These are phyloP conservation scores for Lacerta viridis DNA, from an alignment of 2,797 vertebrate species.

Conservation along the genomic window DNA sequence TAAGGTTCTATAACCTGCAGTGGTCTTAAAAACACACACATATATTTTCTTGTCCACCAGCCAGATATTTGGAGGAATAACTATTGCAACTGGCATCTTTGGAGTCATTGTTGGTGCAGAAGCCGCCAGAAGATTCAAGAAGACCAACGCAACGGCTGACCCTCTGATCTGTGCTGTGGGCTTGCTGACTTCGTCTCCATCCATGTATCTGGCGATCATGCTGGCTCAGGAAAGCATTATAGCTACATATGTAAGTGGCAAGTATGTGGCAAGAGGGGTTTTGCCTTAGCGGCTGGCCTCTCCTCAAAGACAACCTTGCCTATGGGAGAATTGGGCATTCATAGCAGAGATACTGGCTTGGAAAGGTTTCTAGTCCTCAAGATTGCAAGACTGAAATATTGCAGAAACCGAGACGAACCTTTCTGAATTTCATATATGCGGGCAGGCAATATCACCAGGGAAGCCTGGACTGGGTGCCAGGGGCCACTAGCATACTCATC, in stretches of 20 bases:
- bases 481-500: not conserved
- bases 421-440: not conserved
- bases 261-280: not conserved
- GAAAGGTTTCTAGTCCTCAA: not conserved
- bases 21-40: not conserved
- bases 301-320: not conserved
- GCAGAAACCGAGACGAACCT: not conserved
- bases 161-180: constrained; percentile 91
- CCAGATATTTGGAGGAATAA: constrained; percentile 89
- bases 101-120: constrained; percentile 86
- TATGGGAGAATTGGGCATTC: not conserved
- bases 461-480: too few species aligned
- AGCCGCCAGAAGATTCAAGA: constrained; percentile 82
- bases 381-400: not conserved
- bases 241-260: constrained; percentile 86
- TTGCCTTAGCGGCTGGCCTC: not conserved
- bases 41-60: constrained; percentile 75
- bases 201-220: constrained; percentile 85
- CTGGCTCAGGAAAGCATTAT: constrained; percentile 83
- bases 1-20: not conserved
- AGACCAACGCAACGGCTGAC: constrained; percentile 83
- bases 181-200: constrained; percentile 86
- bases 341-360: not conserved
- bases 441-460: not conserved
- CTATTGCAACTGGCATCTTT: constrained; percentile 86